Evolutionary conservation across 2,797 vertebrate genomes (phyloP), one percentile per base, ranked within the genome.

Genomic region (Apodemus agrarius): DNA sequence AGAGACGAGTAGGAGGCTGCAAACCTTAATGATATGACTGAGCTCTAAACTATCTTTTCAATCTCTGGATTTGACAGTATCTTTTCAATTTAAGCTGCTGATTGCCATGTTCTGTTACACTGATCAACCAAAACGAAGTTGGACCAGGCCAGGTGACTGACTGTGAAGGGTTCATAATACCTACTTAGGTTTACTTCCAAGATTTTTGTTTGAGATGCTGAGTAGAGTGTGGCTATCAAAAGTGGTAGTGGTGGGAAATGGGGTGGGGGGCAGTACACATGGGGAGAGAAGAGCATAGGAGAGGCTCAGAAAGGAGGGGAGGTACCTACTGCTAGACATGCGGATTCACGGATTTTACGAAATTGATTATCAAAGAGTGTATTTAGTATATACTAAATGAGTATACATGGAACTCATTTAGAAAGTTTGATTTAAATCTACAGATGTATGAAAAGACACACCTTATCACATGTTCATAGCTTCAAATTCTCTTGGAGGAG

Each of bases 131-230:
- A 93, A 96, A 26, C 14, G 43, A 89, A 52, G 83, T 3, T n/a
- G 43, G 49, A 65, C n/a, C 10, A 79, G 69, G 40, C 59, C 87
- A 52, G 49, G 54, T 34, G 63, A 54, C 14, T 31, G 76, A 91
- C 63, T 76, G 31, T 49, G n/a, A 86, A 40, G 26, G 31, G 54
- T 83, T n/a, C 75, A 31, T n/a, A 90, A 80, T 8, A 34, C 31
- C 8, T 86, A 78, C 57, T 92, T 14, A 90, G 40, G 49, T 79
- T 94, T 49, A 63, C 17, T 85, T 61, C 31, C 74, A 83, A 74
- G n/a, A 24, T 75, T 88, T 81, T 81, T 24, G 52, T 76, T 67
- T 92, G 92, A 78, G 61, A 94, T 84, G 81, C 76, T n/a, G 26
- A 89, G 31, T n/a, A 88, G 31, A 80, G 65, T 82, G 46, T 34